phyloP scores from a whole-genome alignment of 30 jellyfish, hydroid and myxozoan species.

The Turritopsis rubra region DNA sequence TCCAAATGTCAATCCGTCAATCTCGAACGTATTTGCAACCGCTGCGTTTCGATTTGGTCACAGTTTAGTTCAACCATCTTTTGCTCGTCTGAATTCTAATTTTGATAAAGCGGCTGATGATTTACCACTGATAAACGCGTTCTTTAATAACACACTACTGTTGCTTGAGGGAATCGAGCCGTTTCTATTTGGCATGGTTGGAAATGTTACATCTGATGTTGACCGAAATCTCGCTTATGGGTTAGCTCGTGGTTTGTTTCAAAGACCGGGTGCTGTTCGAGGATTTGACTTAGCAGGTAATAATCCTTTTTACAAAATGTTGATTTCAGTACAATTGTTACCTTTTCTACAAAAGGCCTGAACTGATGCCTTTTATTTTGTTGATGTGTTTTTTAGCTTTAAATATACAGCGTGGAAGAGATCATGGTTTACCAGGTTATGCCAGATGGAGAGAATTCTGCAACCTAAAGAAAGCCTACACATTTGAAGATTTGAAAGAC shows the following conservation, averaged over 20 bases:
- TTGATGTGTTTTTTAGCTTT: slow-evolving; percentile 76
- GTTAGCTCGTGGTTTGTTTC: slow-evolving; percentile 20
- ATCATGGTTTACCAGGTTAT: slow-evolving; percentile 92
- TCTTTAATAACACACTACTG: slow-evolving; percentile 41
- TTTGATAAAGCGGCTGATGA: slow-evolving; percentile 20
- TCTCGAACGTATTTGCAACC: slow-evolving; percentile 25
- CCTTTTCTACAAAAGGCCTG: too few relatives aligned
- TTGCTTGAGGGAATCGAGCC: slow-evolving; percentile 73
- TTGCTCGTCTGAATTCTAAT: slow-evolving; percentile 15
- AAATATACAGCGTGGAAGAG: slow-evolving; percentile 92
- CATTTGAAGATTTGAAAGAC: slow-evolving; percentile 1
- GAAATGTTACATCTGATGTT: slow-evolving; percentile 35
- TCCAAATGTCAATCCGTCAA: slow-evolving; percentile 33
- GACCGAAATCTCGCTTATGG: slow-evolving; percentile 38
- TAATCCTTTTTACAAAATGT: too few relatives aligned
- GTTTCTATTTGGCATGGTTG: slow-evolving; percentile 63
- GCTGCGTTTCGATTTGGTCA: slow-evolving; percentile 50
- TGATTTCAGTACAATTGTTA: too few relatives aligned
- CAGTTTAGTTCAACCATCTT: slow-evolving; percentile 14
- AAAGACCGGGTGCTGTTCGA: slow-evolving; percentile 43
- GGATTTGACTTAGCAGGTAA: slow-evolving; percentile 35
- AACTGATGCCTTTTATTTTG: too few relatives aligned
- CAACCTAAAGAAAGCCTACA: neutral
- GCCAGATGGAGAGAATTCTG: slow-evolving; percentile 33
- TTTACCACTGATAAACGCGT: slow-evolving; percentile 18